Evolutionary conservation across 2,888 invertebrate species (phyloP), one percentile per base, ranked within the genome.

Genomic region (Monochamus alternatus): DNA sequence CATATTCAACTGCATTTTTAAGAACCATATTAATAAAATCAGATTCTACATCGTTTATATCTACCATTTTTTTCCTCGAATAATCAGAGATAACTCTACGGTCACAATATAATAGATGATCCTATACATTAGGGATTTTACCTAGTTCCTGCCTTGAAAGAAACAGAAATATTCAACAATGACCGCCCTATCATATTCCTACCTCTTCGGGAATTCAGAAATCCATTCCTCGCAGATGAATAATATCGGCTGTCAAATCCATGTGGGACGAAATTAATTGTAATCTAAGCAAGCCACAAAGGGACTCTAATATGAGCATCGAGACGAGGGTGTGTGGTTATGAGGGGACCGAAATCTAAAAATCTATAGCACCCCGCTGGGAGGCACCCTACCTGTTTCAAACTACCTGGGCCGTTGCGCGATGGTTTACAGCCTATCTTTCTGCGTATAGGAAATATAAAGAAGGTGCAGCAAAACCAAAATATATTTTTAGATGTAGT

Each of bases 351-450:
- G 47, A 64, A 47, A 47, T 22, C 10, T n/a, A 64, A 64, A 43
- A 64, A 30, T 64, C 64, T 64, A 55, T 55, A 64, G 30, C 47
- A 64, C 47, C 63, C 64, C 10, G 64, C 64, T 64, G 64, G 30
- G 64, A 64, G 64, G 64, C 30, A 10, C 64, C 12, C 10, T 64
- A 64, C 64, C 64, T 64, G 64, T 14, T 38, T 38, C 32, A 32
- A 38, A 32, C 62, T 51, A 51, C 51, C 51, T 51, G 55, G 55
- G 55, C 14, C 14, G 55, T 22, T 55, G 22, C 3, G 55, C 22
- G 22, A 22, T 55, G 3, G n/a, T 3, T 7, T 4, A 44, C 47
- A 47, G 47, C 9, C 47, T 2, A 0, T 38, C 9, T 47, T 47
- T 47, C 47, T 47, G 9, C 3, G 3, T 14, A 7, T 55, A 55